These are phyloP conservation scores for Actinia tenebrosa DNA, from an alignment of 64 coral and sea anemone species.

Conservation along the genomic window DNA sequence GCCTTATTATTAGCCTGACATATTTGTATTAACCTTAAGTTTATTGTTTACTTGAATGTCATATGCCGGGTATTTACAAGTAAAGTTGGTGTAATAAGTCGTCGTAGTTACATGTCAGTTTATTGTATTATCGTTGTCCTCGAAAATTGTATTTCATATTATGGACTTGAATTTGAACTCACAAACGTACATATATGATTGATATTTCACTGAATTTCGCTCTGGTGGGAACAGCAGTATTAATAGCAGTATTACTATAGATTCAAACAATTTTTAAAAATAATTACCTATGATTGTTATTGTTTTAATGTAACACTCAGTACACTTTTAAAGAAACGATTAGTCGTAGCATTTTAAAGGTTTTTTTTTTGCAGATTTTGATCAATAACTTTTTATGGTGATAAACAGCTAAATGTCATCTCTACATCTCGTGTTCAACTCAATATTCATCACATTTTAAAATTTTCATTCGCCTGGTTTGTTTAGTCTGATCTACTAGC, in stretches of 20 bases:
- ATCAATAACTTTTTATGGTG: not conserved
- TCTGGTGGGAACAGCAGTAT: not conserved
- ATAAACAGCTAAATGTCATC: not conserved
- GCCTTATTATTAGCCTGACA: not conserved
- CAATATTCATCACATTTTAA: not conserved
- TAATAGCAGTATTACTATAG: not conserved
- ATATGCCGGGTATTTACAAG: not conserved
- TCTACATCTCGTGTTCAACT: not conserved
- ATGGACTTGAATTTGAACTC: not conserved
- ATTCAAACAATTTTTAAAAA: not conserved
- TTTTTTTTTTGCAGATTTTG: no score
- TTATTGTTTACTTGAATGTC: slow-evolving; percentile 6
- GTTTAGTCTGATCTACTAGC: no score
- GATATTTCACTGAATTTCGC: not conserved
- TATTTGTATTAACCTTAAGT: no score
- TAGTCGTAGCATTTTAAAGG: no score
- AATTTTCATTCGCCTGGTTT: not conserved
- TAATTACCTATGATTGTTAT: no score
- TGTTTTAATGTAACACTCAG: no score
- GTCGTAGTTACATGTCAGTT: not conserved
- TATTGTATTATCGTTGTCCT: not conserved
- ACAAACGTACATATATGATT: not conserved
- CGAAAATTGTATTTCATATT: not conserved
- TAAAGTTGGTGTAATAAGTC: not conserved
- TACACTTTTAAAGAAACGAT: not conserved